Conservation (phyloP, 2,113 vertebrate species). For the Microcebus ravelobensis region DNA sequence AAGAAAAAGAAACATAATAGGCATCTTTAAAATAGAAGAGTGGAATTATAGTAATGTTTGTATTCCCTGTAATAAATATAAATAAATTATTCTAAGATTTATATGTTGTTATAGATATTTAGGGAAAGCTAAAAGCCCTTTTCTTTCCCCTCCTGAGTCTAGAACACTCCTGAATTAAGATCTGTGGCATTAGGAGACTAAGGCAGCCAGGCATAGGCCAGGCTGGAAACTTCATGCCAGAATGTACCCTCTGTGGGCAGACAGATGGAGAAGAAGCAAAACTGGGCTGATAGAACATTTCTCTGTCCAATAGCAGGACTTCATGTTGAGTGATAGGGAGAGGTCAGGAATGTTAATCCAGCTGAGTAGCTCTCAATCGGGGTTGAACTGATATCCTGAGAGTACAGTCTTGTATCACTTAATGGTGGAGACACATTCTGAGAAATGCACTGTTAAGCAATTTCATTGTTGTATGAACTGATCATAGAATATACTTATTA, state of each 20-base stretch:
- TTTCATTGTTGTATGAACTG: not conserved
- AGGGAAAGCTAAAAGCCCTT: not conserved
- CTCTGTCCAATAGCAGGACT: not conserved
- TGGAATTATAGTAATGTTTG: not conserved
- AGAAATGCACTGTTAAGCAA: not conserved
- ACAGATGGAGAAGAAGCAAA: not conserved
- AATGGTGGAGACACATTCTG: not conserved
- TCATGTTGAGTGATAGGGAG: not conserved
- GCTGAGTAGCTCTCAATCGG: not conserved
- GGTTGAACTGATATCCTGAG: not conserved
- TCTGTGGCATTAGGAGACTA: not conserved
- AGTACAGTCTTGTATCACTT: not conserved
- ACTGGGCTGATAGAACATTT: not conserved
- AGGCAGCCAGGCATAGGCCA: not conserved
- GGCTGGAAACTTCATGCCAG: not conserved
- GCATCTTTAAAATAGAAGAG: not conserved
- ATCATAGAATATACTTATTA: not conserved
- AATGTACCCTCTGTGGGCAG: not conserved
- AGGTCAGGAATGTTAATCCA: not conserved
- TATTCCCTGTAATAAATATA: slow-evolving; percentile 10
- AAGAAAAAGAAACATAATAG: not conserved
- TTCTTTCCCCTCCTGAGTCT: not conserved
- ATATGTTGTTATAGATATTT: not conserved
- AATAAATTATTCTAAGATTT: not conserved
- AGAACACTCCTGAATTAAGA: not conserved